Evolutionary conservation across 2,113 vertebrate species (phyloP), one percentile per base, ranked within the genome.

Genomic region (Myxocyprinus asiaticus): DNA sequence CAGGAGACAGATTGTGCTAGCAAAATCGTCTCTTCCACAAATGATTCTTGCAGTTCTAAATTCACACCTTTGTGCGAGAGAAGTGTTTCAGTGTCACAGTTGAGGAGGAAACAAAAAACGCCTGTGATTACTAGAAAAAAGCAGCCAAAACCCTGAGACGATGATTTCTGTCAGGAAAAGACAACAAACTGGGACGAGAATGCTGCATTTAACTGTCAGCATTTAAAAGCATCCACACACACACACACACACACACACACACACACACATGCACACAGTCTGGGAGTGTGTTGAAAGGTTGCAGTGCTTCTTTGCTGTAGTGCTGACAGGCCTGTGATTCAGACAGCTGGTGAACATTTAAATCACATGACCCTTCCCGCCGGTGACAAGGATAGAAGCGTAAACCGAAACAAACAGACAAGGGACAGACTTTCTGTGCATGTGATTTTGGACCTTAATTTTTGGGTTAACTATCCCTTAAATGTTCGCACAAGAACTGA

Each of bases 251-350:
- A 33, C 22, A 33, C 22, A 33, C 22, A 33, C 22, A 33, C 22
- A 33, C 22, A 33, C 22, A 33, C 22, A 33, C 22, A 33, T 33
- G 22, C 3, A 33, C 22, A 47, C 56, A 58, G 9, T 42, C 67
- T 62, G 55, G 22, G 48, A 47, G 33, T 50, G 14, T 14, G 15
- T 48, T 15, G 62, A 55, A 50, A 55, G n/a, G 15, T 66, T 61
- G 61, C 44, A 33, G 10, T 14, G 6, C 44, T 69, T 58, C 9
- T 76, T 66, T 76, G 55, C 59, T 58, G 9, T 14, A 17, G 50
- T 80, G 77, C 58, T 76, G 67, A 70, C 72, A 76, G 72, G 22
- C 53, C 55, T 76, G 50, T 79, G 82, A 83, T 68, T 83, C 78
- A 80, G 61, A 55, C 50, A 70, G 77, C 81, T 51, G 72, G 65